These are phyloP conservation scores for Hemichromis elongatus DNA, from an alignment of 2,113 vertebrate species.

Conservation along the genomic window DNA sequence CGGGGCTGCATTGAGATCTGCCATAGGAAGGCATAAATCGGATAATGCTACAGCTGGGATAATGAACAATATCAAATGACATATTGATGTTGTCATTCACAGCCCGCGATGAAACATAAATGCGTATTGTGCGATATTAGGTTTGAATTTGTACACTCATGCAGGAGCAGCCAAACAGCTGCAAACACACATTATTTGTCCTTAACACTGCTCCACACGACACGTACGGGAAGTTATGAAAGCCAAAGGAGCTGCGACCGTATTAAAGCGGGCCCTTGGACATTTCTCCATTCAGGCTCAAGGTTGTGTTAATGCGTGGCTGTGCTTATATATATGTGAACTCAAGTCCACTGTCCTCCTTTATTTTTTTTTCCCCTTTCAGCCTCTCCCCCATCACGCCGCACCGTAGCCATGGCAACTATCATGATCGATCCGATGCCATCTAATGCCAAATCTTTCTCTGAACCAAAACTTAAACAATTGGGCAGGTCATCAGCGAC, in stretches of 20 bases:
- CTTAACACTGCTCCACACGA: background rate
- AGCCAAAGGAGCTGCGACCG: background rate
- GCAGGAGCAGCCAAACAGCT: background rate
- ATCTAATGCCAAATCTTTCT: slow-evolving; percentile 82
- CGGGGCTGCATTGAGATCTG: slow-evolving; percentile 49
- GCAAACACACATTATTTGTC: slow-evolving; percentile 1
- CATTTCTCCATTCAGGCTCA: slow-evolving; percentile 20
- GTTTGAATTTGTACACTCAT: background rate
- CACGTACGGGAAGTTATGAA: background rate
- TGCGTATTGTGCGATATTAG: slow-evolving; percentile 12
- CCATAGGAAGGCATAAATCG: slow-evolving; percentile 61
- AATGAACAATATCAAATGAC: slow-evolving; percentile 68
- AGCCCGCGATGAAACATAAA: slow-evolving; percentile 53
- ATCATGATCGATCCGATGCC: slow-evolving; percentile 87
- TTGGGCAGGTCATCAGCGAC: background rate
- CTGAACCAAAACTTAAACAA: slow-evolving; percentile 63
- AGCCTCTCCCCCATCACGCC: slow-evolving; percentile 36
- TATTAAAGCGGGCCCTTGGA: slow-evolving; percentile 49
- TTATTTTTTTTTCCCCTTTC: background rate
- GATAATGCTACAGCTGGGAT: slow-evolving; percentile 57
- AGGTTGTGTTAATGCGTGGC: background rate
- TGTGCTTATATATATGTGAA: background rate
- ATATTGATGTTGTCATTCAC: slow-evolving; percentile 61
- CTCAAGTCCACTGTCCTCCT: slow-evolving; percentile 28
- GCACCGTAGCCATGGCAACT: slow-evolving; percentile 78